A percentile compares a stretch with the other conserved stretches of the same genome.
phyloP scores from a whole-genome alignment of 2,888 invertebrate species.

The Drosophila pegasa region DNA sequence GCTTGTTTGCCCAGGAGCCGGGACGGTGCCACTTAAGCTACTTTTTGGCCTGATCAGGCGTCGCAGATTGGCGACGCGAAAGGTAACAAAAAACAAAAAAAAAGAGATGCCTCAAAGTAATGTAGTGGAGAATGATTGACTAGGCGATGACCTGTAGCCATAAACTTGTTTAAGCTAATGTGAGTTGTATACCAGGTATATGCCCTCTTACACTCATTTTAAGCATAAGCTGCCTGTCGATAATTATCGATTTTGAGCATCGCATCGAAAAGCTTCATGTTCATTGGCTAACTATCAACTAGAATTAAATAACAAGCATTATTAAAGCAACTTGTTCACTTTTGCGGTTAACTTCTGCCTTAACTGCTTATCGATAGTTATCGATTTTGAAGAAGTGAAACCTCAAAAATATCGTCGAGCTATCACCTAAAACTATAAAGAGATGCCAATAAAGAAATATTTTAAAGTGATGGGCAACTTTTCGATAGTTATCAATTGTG shows the following conservation, averaged over 20 bases:
- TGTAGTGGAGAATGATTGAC: background rate
- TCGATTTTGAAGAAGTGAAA: background rate
- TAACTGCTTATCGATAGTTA: background rate
- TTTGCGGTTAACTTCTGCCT: background rate
- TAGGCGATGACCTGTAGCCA: background rate
- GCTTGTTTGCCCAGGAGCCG: slow-evolving; percentile 61
- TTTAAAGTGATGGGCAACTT: too few relatives aligned
- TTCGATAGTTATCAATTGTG: too few relatives aligned
- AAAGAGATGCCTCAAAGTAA: slow-evolving; percentile 2
- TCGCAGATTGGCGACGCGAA: slow-evolving; percentile 70
- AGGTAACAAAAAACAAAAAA: slow-evolving; percentile 57
- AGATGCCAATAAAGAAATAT: too few relatives aligned
- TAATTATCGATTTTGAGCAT: background rate
- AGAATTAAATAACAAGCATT: background rate
- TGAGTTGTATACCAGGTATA: too few relatives aligned
- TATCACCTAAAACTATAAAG: too few relatives aligned
- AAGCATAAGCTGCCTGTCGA: background rate
- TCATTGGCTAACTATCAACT: background rate
- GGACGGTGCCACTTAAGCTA: slow-evolving; percentile 74
- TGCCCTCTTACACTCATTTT: too few relatives aligned
- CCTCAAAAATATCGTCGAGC: too few relatives aligned
- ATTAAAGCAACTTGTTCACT: background rate
- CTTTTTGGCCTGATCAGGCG: slow-evolving; percentile 62
- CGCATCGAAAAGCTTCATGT: too few relatives aligned
- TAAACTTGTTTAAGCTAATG: background rate